Evolutionary conservation across 2,797 vertebrate species (phyloP).

Genomic region (Thalassophryne amazonica): DNA sequence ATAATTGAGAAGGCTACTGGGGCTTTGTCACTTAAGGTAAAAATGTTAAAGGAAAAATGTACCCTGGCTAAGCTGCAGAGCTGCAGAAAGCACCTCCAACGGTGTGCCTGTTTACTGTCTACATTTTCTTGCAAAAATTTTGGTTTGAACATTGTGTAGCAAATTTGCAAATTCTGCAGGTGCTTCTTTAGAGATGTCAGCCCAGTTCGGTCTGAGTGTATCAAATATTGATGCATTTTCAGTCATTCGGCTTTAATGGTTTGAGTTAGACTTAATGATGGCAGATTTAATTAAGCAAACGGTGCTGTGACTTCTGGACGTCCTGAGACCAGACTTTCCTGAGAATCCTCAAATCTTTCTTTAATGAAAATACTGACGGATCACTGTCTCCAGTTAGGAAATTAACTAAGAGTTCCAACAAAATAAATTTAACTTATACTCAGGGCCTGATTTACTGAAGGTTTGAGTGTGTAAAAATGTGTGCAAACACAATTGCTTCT

Average conservation of each 20-base stretch:
- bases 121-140: conserved; percentile 2
- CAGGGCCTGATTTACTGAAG: no score
- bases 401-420: conserved; percentile 24
- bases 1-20: conserved; percentile 73
- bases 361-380: conserved; percentile 58
- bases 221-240: conserved; percentile 53
- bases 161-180: conserved; percentile 1
- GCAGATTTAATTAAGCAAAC: conserved; percentile 59
- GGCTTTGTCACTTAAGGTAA: conserved; percentile 74
- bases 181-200: not conserved
- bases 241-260: conserved; percentile 12
- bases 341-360: conserved; percentile 28
- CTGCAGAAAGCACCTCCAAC: conserved; percentile 33
- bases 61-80: conserved; percentile 37
- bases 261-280: conserved; percentile 50
- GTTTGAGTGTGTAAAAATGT: no score
- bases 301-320: conserved; percentile 7
- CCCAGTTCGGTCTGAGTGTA: conserved; percentile 6
- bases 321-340: conserved; percentile 26
- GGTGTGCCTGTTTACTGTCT: not conserved
- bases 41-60: conserved; percentile 48
- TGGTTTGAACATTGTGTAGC: conserved; percentile 11
- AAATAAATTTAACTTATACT: not conserved
- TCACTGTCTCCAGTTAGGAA: conserved; percentile 51
- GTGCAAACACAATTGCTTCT: no score